A percentile compares a stretch with the other conserved stretches of the same genome.
Conservation (phyloP, 2,888 invertebrate species). For the Athetis lepigone region DNA sequence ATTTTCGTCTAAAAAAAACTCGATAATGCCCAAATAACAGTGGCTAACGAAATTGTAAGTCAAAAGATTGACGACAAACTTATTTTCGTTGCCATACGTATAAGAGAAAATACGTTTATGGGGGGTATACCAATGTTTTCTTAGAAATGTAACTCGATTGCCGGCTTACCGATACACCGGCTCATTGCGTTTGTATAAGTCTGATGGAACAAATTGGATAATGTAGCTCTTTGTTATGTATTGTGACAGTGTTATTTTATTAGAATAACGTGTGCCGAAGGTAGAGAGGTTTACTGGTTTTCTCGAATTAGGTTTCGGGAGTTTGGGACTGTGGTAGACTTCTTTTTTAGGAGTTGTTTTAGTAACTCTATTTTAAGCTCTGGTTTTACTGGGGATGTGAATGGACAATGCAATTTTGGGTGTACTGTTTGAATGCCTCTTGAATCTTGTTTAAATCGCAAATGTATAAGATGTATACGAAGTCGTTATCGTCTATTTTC, state of each 20-base stretch:
- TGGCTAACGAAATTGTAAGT: constrained; percentile 51
- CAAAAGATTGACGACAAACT: constrained; percentile 57
- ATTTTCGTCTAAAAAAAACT: constrained; percentile 23
- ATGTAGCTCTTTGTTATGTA: constrained; percentile 65
- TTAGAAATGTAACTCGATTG: constrained; percentile 67
- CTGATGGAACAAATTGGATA: constrained; percentile 77
- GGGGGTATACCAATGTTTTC: constrained; percentile 41
- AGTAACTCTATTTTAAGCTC: background rate
- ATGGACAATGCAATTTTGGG: no score
- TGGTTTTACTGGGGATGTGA: no score
- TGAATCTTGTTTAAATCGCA: no score
- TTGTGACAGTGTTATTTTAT: constrained; percentile 60
- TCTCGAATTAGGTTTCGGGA: constrained; percentile 44
- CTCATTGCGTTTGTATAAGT: constrained; percentile 78
- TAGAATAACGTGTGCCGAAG: constrained; percentile 52
- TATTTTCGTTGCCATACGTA: constrained; percentile 47
- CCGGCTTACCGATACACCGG: constrained; percentile 74
- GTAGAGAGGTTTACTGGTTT: constrained; percentile 24
- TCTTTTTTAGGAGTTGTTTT: background rate
- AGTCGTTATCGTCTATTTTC: no score
- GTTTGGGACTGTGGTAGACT: background rate
- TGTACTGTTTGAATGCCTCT: no score
- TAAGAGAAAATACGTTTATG: constrained; percentile 49
- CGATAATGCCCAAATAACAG: constrained; percentile 42
- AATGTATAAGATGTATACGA: no score